Evolutionary conservation across 2,797 vertebrate genomes (phyloP), one percentile per base, ranked within the genome.

Genomic region (Thaleichthys pacificus): DNA sequence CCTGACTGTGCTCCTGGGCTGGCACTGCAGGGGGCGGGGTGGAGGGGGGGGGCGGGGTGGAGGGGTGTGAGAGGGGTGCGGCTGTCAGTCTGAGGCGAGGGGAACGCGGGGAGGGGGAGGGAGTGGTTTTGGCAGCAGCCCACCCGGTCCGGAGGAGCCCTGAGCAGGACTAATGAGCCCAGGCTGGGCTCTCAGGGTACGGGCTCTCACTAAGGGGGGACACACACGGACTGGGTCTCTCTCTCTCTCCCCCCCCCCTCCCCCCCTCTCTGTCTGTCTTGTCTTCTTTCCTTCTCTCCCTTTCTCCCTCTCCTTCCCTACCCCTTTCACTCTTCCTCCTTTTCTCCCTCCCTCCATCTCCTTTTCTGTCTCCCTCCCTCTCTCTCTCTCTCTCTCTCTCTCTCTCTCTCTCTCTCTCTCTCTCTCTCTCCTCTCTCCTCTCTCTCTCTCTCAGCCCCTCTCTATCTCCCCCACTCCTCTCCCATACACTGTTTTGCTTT

Each of bases 1-100:
- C 83, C 91, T 96, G 94, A 94, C 92, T 94, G 93, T 89, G 88
- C 93, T 94, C 92, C 93, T 93, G 91, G 90, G 93, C 91, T 91
- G 92, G 90, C 87, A 80, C 89, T 91, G 91, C 90, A 88, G 92
- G 94, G 93, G 92, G 72, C 60, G 63, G 60, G 72, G 64, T 78
- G 90, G 66, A 68, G 62, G 92, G 94, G 62, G 92, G 94, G 93
- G 92, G 70, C 60, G 62, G 61, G 71, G 64, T 80, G 89, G 82
- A 73, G 86, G 82, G 74, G 82, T 82, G 85, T 75, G 79, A 73
- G 86, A 83, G 74, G 82, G 83, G 85, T 75, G 79, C 68, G 78
- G 71, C 68, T 54, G 51, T 54, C 51, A 54, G 14, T 54, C 15
- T 54, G 51, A n/a, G 51, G 51, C 14, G 3, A 6, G 14, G 81